Evolutionary conservation across 2,888 invertebrate species (phyloP).

Genomic region (Acanthacorydalis orientalis): DNA sequence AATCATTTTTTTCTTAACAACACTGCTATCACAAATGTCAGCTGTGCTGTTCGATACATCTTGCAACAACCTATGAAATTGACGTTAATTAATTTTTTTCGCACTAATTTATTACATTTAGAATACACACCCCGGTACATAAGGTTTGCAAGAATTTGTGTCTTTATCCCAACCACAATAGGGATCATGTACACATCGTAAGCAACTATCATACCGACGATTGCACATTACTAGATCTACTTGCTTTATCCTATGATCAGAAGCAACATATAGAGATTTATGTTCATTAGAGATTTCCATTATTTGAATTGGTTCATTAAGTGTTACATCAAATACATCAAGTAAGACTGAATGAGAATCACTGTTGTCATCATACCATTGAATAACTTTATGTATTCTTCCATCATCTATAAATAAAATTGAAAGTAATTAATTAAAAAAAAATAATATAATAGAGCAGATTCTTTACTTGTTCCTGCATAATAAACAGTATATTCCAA

Average conservation of each 20-base stretch:
- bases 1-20: slow-evolving; percentile 72
- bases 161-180: slow-evolving; percentile 96
- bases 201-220: slow-evolving; percentile 79
- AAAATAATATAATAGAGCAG: too few relatives aligned
- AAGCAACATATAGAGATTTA: slow-evolving; percentile 79
- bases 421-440: too few relatives aligned
- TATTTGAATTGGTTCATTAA: slow-evolving; percentile 72
- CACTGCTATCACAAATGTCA: slow-evolving; percentile 78
- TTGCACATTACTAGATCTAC: slow-evolving; percentile 82
- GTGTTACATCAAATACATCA: slow-evolving; percentile 84
- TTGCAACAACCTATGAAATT: slow-evolving; percentile 48
- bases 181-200: slow-evolving; percentile 85
- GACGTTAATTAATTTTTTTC: neutral
- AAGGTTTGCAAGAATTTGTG: slow-evolving; percentile 74
- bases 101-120: too few relatives aligned
- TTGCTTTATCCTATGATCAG: slow-evolving; percentile 76
- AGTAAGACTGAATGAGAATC: slow-evolving; percentile 73
- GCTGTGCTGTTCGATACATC: slow-evolving; percentile 87
- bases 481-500: slow-evolving; percentile 80
- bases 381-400: slow-evolving; percentile 84
- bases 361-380: slow-evolving; percentile 59
- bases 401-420: slow-evolving; percentile 40
- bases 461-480: slow-evolving; percentile 51
- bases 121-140: slow-evolving; percentile 56
- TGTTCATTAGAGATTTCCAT: slow-evolving; percentile 82